phyloP scores from a whole-genome alignment of 2,797 vertebrate species.

The Apodemus agrarius region DNA sequence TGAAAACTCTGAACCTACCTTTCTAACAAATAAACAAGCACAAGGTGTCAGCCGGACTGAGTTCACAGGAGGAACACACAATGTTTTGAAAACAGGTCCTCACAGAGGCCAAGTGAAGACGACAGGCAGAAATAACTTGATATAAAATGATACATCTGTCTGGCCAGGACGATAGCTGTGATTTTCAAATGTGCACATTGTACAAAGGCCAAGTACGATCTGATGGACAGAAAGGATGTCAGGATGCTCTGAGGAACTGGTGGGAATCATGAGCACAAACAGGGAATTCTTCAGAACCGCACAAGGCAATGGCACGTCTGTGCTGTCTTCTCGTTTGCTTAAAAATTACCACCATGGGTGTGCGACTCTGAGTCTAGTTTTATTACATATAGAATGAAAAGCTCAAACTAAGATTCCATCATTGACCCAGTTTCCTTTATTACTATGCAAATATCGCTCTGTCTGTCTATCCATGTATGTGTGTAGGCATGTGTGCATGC shows the following conservation, averaged over 20 bases:
- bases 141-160: too few species aligned
- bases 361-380: background rate
- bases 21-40: background rate
- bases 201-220: background rate
- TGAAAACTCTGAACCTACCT: background rate
- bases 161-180: background rate
- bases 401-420: background rate
- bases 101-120: background rate
- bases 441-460: background rate
- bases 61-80: background rate
- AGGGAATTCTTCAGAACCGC: background rate
- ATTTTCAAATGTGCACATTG: background rate
- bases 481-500: too few species aligned
- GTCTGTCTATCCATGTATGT: background rate
- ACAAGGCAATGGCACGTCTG: background rate
- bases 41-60: background rate
- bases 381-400: background rate
- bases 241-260: background rate
- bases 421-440: background rate
- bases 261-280: background rate
- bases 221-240: background rate
- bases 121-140: background rate
- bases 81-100: background rate
- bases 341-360: background rate
- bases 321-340: background rate